A percentile compares a stretch with the other conserved stretches of the same genome.
Conservation (phyloP, 2,888 invertebrate species). For the Nesidiocoris tenuis region DNA sequence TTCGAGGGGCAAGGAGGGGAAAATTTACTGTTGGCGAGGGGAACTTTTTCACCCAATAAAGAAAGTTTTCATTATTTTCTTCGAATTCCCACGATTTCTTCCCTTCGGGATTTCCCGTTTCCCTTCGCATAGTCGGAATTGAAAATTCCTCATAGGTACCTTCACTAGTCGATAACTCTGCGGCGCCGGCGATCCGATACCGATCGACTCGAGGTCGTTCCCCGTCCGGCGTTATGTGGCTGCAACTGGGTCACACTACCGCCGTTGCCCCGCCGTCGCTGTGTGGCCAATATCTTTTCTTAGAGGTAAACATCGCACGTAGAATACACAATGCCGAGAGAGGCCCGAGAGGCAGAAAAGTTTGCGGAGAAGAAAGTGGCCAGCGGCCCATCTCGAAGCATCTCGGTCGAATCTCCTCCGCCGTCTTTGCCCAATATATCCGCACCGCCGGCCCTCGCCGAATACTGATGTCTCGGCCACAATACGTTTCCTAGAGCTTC, state of each 20-base stretch:
- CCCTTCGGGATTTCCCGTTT: no score
- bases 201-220: slow-evolving; percentile 12
- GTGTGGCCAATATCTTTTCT: slow-evolving; percentile 38
- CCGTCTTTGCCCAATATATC: slow-evolving; percentile 23
- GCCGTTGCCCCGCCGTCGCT: background rate
- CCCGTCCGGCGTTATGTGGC: slow-evolving; percentile 7
- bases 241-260: slow-evolving; percentile 40
- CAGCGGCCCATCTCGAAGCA: background rate
- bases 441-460: slow-evolving; percentile 2
- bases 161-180: slow-evolving; percentile 2
- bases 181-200: background rate
- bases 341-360: background rate
- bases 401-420: slow-evolving; percentile 35
- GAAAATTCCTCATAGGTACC: slow-evolving; percentile 10
- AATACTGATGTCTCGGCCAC: slow-evolving; percentile 32
- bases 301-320: slow-evolving; percentile 43
- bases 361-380: background rate
- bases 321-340: slow-evolving; percentile 41
- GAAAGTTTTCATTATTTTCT: no score
- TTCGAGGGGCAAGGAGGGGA: no score
- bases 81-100: no score
- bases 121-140: slow-evolving; percentile 10
- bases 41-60: no score
- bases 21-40: no score
- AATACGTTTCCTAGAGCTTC: slow-evolving; percentile 5